Evolutionary conservation across 2,797 vertebrate genomes (phyloP), one percentile per base, ranked within the genome.

Genomic region (Hydrophis major): DNA sequence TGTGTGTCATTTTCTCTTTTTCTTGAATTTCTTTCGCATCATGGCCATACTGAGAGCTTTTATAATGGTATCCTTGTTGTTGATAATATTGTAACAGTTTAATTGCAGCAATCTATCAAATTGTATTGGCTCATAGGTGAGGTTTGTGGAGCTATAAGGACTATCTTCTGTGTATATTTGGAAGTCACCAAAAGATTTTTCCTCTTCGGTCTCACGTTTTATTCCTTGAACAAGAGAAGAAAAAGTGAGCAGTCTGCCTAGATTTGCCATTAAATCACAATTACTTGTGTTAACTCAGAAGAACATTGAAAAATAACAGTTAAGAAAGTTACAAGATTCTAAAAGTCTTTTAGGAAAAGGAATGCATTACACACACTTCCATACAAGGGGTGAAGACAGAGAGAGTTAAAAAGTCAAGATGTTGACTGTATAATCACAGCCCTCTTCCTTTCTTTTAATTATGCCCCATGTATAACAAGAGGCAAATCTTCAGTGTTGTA

Each of bases 81-180:
- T 98, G 22, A 95, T 53, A 16, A 98, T 92, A 0, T 98, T 98
- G 94, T 98, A 98, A 56, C 92, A 87, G 18, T 95, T 96, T 93
- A 98, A 94, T 0, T 96, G 95, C 92, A 98, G 91, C 89, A 98
- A 95, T 63, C 92, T 94, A 59, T 97, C 95, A 93, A 97, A 98
- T 56, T 98, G 96, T 20, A 94, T 13, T 0, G 96, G 87, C 2
- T 96, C 59, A 91, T 98, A 98, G 57, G 97, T 98, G 53, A 98
- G 94, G 60, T 97, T 94, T 13, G 89, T 94, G 90, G 97, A 98
- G 59, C 90, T 90, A 27, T 97, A 98, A 1, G 98, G 97, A 27
- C 97, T 97, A 0, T 94, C 25, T 12, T 66, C 90, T 32, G 94
- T 93, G 0, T 63, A 94, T 20, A 98, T 88, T 16, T 95, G 95